Evolutionary conservation across 2,113 vertebrate species (phyloP).

Genomic region (Notarius quadriscutis): DNA sequence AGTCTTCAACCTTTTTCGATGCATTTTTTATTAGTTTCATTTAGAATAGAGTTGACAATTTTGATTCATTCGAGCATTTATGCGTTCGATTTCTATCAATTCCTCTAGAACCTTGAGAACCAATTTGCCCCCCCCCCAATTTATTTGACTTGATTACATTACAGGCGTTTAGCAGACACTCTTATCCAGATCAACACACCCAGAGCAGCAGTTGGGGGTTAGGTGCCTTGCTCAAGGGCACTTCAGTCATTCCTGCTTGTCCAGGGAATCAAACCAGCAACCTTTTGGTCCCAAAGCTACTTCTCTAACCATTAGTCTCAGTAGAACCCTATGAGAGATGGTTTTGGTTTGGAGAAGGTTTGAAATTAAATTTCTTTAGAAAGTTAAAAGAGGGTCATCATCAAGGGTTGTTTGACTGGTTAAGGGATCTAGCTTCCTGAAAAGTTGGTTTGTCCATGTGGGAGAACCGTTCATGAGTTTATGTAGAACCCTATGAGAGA

Average conservation of each 20-base stretch:
- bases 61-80: background rate
- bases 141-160: no score
- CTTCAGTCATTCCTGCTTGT: no score
- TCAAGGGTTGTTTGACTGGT: background rate
- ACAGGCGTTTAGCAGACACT: no score
- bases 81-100: background rate
- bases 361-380: background rate
- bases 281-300: no score
- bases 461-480: background rate
- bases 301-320: background rate
- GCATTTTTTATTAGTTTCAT: background rate
- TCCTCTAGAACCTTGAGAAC: background rate
- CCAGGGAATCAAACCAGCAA: no score
- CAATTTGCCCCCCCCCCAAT: no score
- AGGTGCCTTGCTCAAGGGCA: no score
- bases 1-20: background rate
- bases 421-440: background rate
- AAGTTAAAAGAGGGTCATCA: background rate
- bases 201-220: no score
- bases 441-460: background rate
- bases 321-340: no score
- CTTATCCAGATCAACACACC: no score
- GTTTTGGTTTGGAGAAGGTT: background rate
- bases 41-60: background rate
- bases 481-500: no score